These are phyloP conservation scores for Neoarius graeffei DNA, from an alignment of 2,113 vertebrate species.

Conservation along the genomic window DNA sequence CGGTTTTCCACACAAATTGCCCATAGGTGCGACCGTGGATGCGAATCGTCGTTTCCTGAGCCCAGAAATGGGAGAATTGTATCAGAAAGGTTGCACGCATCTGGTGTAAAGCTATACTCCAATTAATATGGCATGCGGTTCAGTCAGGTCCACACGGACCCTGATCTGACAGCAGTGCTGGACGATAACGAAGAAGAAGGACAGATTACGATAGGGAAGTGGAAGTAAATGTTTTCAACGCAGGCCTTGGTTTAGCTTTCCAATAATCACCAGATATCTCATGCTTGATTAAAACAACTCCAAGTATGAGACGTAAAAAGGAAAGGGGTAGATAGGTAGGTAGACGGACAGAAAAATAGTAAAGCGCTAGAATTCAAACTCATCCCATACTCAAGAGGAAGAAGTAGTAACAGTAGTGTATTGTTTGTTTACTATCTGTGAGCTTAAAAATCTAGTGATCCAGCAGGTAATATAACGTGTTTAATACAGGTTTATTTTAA, in stretches of 20 bases:
- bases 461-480: background rate
- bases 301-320: background rate
- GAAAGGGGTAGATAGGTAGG: no score
- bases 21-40: no score
- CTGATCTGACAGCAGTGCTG: no score
- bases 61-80: no score
- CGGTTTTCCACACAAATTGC: no score
- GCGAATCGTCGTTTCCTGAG: no score
- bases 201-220: slow-evolving; percentile 8
- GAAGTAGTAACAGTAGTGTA: background rate
- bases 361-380: background rate
- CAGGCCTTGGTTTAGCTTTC: background rate
- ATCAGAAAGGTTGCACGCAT: no score
- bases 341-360: background rate
- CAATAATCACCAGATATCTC: background rate
- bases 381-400: background rate
- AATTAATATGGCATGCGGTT: no score
- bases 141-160: no score
- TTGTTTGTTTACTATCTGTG: background rate
- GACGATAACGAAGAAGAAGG: no score
- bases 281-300: background rate
- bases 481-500: background rate
- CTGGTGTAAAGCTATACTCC: no score
- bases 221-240: slow-evolving; percentile 32
- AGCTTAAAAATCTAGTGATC: background rate